These are phyloP conservation scores for Leptinotarsa texana DNA, from an alignment of 1,140 invertebrate genomes.

Conservation along the genomic window DNA sequence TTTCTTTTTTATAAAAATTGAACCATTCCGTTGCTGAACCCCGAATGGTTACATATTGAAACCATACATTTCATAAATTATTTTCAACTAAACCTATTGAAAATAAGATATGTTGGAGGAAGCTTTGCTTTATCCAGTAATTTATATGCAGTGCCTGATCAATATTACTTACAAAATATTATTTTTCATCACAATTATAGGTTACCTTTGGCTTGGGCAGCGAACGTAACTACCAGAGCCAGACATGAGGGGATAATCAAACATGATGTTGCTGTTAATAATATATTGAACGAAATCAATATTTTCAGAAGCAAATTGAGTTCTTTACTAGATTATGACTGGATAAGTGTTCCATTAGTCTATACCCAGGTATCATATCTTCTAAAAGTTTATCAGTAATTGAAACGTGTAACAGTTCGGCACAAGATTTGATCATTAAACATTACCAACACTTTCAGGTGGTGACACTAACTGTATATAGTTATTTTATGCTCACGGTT, in stretches of 20 bases:
- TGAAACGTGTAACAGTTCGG: too few relatives aligned
- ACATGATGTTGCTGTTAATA: slow-evolving; percentile 74
- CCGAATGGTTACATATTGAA: too few relatives aligned
- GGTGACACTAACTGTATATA: slow-evolving; percentile 75
- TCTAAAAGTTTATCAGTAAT: too few relatives aligned
- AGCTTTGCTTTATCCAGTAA: too few relatives aligned
- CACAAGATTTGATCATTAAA: not conserved
- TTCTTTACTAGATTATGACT: slow-evolving; percentile 78
- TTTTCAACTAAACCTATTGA: too few relatives aligned
- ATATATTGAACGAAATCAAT: slow-evolving; percentile 69
- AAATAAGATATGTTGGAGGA: too few relatives aligned
- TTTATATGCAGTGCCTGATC: too few relatives aligned
- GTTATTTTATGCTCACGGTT: slow-evolving; percentile 71
- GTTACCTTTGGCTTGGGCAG: slow-evolving; percentile 77
- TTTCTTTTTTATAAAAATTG: too few relatives aligned
- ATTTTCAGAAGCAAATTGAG: slow-evolving; percentile 72
- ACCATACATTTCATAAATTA: too few relatives aligned
- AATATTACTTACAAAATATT: not conserved
- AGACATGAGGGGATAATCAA: slow-evolving; percentile 74
- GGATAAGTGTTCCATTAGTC: slow-evolving; percentile 83
- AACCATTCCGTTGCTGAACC: too few relatives aligned
- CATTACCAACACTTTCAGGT: slow-evolving; percentile 38
- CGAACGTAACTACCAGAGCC: slow-evolving; percentile 67
- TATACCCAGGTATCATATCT: slow-evolving; percentile 73
- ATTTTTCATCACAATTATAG: slow-evolving; percentile 27